A percentile compares a stretch with the other conserved stretches of the same genome.
These are phyloP conservation scores for Brachyopa scutellaris DNA, from an alignment of 2,888 invertebrate species.

Conservation along the genomic window DNA sequence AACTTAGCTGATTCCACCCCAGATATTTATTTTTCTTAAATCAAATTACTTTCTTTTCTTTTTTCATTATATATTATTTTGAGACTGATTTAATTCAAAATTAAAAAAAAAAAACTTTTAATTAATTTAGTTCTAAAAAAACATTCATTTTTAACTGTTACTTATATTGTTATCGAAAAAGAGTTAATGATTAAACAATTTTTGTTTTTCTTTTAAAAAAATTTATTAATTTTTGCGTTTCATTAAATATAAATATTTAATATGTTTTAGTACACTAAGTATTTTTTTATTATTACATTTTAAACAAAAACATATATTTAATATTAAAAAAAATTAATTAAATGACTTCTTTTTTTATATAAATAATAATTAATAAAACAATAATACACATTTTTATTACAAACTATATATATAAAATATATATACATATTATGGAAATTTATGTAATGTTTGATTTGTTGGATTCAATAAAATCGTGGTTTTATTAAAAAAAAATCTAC, in stretches of 20 bases:
- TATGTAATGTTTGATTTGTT: constrained; percentile 78
- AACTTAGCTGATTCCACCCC: too few relatives aligned
- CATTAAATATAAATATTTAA: constrained; percentile 34
- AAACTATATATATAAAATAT: constrained; percentile 65
- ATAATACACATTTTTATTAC: constrained; percentile 73
- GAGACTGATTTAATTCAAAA: constrained; percentile 73
- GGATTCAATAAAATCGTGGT: constrained; percentile 78
- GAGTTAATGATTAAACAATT: constrained; percentile 17
- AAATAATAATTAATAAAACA: constrained; percentile 54
- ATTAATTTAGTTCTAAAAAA: constrained; percentile 33
- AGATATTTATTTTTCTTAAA: constrained; percentile 20
- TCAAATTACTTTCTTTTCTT: constrained; percentile 37
- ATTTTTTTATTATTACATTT: constrained; percentile 63
- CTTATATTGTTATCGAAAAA: constrained; percentile 61
- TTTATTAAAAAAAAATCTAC: constrained; percentile 76
- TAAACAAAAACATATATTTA: constrained; percentile 57
- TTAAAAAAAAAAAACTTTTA: constrained; percentile 44
- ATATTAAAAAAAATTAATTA: constrained; percentile 36
- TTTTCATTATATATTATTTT: constrained; percentile 70
- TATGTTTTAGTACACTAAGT: constrained; percentile 60
- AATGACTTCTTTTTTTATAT: constrained; percentile 56
- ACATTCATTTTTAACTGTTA: constrained; percentile 55
- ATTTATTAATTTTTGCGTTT: constrained; percentile 74
- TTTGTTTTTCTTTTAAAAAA: constrained; percentile 24
- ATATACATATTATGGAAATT: constrained; percentile 75